Evolutionary conservation across 2,888 invertebrate genomes (phyloP).

Genomic region (Mechanitis messenoides): DNA sequence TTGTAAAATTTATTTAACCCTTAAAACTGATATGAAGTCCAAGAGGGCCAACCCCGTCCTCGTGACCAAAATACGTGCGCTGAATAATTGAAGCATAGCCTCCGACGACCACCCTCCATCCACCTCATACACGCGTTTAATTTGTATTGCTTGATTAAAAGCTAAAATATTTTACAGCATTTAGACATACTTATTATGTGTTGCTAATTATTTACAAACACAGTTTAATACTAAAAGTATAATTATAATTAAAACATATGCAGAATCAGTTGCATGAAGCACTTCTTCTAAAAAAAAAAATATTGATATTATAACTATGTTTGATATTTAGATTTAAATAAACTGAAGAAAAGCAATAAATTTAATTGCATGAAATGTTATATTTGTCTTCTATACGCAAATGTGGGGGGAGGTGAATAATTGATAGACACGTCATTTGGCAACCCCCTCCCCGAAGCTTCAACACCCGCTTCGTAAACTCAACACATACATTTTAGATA

Average conservation of each 20-base stretch:
- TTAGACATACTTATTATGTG: neutral
- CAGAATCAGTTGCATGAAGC: too few relatives aligned
- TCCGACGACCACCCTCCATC: conserved; percentile 38
- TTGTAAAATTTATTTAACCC: conserved; percentile 44
- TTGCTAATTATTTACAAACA: neutral
- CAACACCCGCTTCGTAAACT: conserved; percentile 39
- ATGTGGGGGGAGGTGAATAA: conserved; percentile 73
- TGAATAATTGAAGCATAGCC: conserved; percentile 64
- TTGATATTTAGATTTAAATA: neutral
- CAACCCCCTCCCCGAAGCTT: conserved; percentile 47
- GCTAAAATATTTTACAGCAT: conserved; percentile 45
- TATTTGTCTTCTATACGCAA: conserved; percentile 76
- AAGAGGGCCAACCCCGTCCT: conserved; percentile 45
- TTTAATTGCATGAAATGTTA: conserved; percentile 48
- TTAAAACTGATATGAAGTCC: conserved; percentile 33
- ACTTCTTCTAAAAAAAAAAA: too few relatives aligned
- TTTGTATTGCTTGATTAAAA: conserved; percentile 28
- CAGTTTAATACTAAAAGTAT: too few relatives aligned
- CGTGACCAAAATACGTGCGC: conserved; percentile 69
- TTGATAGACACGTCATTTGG: conserved; percentile 73
- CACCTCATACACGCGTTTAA: conserved; percentile 40
- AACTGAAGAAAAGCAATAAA: neutral
- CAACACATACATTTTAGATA: conserved; percentile 27
- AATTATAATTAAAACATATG: too few relatives aligned
- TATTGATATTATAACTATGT: too few relatives aligned